Percentiles rank a stretch among this genome's conserved stretches.
Evolutionary conservation across 23 tunicate genomes (phyloP).

Genomic region (Halocynthia roretzi): DNA sequence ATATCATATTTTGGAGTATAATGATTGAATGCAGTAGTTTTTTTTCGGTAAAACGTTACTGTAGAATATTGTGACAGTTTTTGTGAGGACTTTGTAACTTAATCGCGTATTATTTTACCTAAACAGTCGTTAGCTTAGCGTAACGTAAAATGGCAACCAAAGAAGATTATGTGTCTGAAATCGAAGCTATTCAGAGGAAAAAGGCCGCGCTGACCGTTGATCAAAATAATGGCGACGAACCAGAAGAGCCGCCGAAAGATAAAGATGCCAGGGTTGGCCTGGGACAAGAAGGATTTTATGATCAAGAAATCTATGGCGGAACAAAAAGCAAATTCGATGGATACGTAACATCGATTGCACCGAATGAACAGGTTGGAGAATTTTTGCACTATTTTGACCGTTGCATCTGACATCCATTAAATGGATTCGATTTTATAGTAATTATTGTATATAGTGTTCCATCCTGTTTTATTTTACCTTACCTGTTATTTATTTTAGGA

Average conservation of each 20-base stretch:
- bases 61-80: no score
- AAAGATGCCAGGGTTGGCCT: constrained; percentile 45
- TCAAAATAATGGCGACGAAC: constrained; percentile 32
- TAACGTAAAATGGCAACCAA: constrained; percentile 66
- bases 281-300: constrained; percentile 87
- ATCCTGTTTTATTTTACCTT: background rate
- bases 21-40: no score
- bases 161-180: constrained; percentile 84
- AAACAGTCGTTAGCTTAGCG: no score
- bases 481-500: constrained; percentile 51
- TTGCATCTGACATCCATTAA: background rate
- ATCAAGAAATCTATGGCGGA: constrained; percentile 93
- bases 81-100: no score
- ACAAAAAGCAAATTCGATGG: constrained; percentile 89
- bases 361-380: constrained; percentile 66
- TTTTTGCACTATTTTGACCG: background rate
- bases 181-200: constrained; percentile 72
- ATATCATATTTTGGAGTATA: no score
- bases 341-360: constrained; percentile 90
- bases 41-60: no score
- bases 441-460: no score
- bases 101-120: no score
- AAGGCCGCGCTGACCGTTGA: constrained; percentile 30
- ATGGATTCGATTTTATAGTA: no score
- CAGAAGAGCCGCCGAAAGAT: constrained; percentile 11